Evolutionary conservation across 2,797 vertebrate genomes (phyloP), one percentile per base, ranked within the genome.

Genomic region (Hozukius guyotensis): DNA sequence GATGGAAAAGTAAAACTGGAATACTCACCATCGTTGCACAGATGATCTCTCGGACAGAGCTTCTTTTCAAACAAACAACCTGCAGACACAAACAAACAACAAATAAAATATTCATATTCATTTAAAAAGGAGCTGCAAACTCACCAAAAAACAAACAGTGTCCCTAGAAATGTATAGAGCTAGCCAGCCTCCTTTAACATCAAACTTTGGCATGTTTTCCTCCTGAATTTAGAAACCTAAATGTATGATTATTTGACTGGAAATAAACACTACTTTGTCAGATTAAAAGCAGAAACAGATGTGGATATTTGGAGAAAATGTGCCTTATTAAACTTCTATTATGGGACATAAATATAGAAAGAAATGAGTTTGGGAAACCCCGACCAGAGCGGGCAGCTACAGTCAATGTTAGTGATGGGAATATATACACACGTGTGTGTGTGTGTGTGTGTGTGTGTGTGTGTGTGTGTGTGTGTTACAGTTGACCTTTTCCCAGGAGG

Each of bases 11-110:
- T 29, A 0, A 22, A 36, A 38, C 18, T 24, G 3, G 3, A 8
- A 59, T 20, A 91, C 95, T 95, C 85, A 96, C 95, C 96, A 52
- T 96, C 91, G 69, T 18, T 93, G 85, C 96, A 96, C 71, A 86
- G 82, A 82, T 95, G 94, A 10, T 92, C 93, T 75, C 80, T 92
- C 9, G 86, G 74, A 78, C 96, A 96, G 13, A 96, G 88, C 13
- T 83, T 93, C 90, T 91, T 95, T 74, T 96, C 95, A 92, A 96
- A 96, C 91, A 96, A 83, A 83, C 96, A 96, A n/a, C 96, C 96
- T 96, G 91, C 53, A 78, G 55, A 83, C 25, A 81, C 49, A 87
- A 0, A 65, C 60, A 82, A 24, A 53, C 18, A 4, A 63, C 4
- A 32, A 52, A 52, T 52, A n/a, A 10, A 52, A 52, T n/a, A 52